Evolutionary conservation across 2,888 invertebrate genomes (phyloP).

Genomic region (Emesis castigata): DNA sequence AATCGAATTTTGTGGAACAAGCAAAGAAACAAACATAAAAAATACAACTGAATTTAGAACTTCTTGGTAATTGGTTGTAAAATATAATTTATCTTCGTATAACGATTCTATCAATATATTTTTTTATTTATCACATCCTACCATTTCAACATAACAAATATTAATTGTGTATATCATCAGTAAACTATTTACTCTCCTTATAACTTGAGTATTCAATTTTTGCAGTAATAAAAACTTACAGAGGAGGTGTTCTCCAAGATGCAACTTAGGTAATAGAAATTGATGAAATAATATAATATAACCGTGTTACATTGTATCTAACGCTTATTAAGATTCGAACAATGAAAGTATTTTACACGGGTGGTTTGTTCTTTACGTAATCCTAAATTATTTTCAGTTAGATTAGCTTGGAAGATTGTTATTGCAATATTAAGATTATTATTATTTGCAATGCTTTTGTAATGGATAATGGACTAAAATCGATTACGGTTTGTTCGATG

Average conservation of each 20-base stretch:
- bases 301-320: slow-evolving; percentile 4
- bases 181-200: no score
- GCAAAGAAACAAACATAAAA: no score
- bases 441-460: neutral
- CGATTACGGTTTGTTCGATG: neutral
- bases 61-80: no score
- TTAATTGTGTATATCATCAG: no score
- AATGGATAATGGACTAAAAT: neutral
- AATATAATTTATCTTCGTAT: no score
- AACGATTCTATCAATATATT: no score
- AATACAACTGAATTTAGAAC: no score
- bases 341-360: slow-evolving; percentile 73
- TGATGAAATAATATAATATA: neutral
- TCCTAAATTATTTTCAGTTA: slow-evolving; percentile 35
- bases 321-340: slow-evolving; percentile 64
- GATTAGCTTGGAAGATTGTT: slow-evolving; percentile 3
- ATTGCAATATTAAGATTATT: neutral
- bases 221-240: neutral
- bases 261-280: neutral
- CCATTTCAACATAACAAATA: neutral
- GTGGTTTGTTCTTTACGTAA: slow-evolving; percentile 56
- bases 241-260: neutral
- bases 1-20: no score
- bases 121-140: no score
- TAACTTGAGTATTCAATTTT: neutral